Evolutionary conservation across 2,888 invertebrate genomes (phyloP).

Genomic region (Scaptomyza cyrtandrae): DNA sequence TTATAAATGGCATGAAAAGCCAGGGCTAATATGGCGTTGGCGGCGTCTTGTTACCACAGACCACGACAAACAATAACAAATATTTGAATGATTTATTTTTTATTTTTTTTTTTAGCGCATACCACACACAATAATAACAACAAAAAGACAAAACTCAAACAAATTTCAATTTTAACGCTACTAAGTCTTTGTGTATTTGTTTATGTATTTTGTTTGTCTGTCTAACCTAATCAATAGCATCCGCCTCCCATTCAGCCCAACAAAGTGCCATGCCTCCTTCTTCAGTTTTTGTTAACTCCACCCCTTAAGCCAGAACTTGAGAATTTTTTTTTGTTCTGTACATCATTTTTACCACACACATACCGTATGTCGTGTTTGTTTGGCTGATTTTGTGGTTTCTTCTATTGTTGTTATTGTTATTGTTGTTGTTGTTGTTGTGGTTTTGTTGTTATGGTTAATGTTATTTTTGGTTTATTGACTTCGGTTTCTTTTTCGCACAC

Average conservation of each 20-base stretch:
- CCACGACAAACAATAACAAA: constrained; percentile 32
- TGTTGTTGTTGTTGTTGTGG: constrained; percentile 39
- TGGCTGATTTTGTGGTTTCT: constrained; percentile 32
- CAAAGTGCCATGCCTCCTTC: constrained; percentile 11
- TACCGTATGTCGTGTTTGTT: constrained; percentile 35
- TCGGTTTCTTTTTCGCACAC: constrained; percentile 71
- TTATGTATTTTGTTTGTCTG: constrained; percentile 18
- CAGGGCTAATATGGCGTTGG: constrained; percentile 73
- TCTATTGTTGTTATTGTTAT: constrained; percentile 23
- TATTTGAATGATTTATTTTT: constrained; percentile 68
- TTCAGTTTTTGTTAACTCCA: constrained; percentile 15
- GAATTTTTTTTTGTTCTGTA: constrained; percentile 11
- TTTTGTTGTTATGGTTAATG: constrained; percentile 24
- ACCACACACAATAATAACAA: constrained; percentile 5
- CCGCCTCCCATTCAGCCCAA: constrained; percentile 22
- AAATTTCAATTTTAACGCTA: constrained; percentile 48
- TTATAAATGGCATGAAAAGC: constrained; percentile 66
- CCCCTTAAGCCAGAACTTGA: constrained; percentile 27
- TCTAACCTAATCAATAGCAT: constrained; percentile 35
- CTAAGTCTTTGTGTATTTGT: constrained; percentile 11
- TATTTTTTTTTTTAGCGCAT: constrained; percentile 27
- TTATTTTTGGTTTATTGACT: constrained; percentile 68
- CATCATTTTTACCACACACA: constrained; percentile 13
- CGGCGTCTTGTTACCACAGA: constrained; percentile 73
- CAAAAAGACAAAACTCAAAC: constrained; percentile 25